phyloP scores from a whole-genome alignment of 2,888 invertebrate genomes.

The Platycheirus rosarum region DNA sequence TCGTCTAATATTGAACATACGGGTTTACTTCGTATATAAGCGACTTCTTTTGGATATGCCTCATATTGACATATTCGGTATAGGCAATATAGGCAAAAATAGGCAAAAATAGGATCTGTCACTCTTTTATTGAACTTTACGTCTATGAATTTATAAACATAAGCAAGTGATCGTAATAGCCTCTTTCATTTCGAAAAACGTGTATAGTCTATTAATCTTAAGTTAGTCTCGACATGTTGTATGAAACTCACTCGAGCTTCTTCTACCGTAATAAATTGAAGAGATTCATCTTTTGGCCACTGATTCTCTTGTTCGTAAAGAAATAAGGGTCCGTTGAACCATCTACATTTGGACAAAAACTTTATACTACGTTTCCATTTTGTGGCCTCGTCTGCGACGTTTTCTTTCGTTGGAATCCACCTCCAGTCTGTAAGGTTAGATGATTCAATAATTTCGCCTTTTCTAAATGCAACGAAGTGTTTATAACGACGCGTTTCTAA shows the following conservation, averaged over 20 bases:
- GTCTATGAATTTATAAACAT: conserved; percentile 13
- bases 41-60: conserved; percentile 7
- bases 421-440: conserved; percentile 67
- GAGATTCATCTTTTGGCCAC: conserved; percentile 26
- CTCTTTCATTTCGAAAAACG: conserved; percentile 8
- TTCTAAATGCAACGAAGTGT: conserved; percentile 72
- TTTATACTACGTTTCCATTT: conserved; percentile 41
- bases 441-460: conserved; percentile 70
- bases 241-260: conserved; percentile 17
- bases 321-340: conserved; percentile 25
- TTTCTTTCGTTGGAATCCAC: conserved; percentile 73
- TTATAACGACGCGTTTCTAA: conserved; percentile 40
- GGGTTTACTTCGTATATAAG: background rate
- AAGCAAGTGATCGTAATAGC: conserved; percentile 3
- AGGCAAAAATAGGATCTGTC: background rate
- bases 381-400: conserved; percentile 74
- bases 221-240: background rate
- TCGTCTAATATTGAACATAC: background rate
- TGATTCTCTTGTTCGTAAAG: background rate
- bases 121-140: background rate
- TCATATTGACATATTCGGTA: conserved; percentile 3
- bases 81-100: background rate
- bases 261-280: conserved; percentile 4
- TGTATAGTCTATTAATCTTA: conserved; percentile 16
- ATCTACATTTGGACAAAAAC: conserved; percentile 38